Conservation (phyloP, 30 jellyfish, hydroid and myxozoan genomes). For the Cassiopea andromeda region DNA sequence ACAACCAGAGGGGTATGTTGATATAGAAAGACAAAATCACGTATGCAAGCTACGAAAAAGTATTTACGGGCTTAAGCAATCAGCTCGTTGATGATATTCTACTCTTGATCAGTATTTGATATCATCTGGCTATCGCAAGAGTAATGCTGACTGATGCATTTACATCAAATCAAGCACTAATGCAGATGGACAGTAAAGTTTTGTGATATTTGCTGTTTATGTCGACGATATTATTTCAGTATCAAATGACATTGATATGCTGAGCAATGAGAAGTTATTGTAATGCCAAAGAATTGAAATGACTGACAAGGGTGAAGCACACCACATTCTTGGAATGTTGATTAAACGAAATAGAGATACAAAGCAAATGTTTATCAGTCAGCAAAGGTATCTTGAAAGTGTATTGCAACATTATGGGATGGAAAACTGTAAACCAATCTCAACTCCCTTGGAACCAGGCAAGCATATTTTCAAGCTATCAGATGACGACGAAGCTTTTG, state of each 20-base stretch:
- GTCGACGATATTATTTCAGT: slow-evolving; percentile 54
- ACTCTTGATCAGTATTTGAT: slow-evolving; percentile 45
- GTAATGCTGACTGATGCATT: neutral
- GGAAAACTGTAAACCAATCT: slow-evolving; percentile 57
- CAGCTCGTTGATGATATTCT: slow-evolving; percentile 67
- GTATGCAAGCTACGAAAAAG: slow-evolving; percentile 63
- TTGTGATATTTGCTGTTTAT: slow-evolving; percentile 38
- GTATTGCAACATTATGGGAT: slow-evolving; percentile 17
- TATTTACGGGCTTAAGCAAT: slow-evolving; percentile 64
- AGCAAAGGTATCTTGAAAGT: slow-evolving; percentile 1
- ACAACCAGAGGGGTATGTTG: slow-evolving; percentile 69
- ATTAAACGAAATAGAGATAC: slow-evolving; percentile 16
- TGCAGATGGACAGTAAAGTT: slow-evolving; percentile 30
- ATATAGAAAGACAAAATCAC: slow-evolving; percentile 40
- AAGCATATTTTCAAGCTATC: neutral
- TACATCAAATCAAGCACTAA: slow-evolving; percentile 47
- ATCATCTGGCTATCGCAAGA: slow-evolving; percentile 30
- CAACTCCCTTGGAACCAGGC: slow-evolving; percentile 58
- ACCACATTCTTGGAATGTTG: slow-evolving; percentile 36
- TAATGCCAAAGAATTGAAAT: slow-evolving; percentile 14
- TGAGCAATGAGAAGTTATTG: neutral
- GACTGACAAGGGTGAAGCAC: slow-evolving; percentile 36
- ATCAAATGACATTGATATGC: slow-evolving; percentile 10
- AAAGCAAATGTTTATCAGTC: slow-evolving; percentile 6
- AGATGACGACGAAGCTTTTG: neutral